A percentile compares a stretch with the other conserved stretches of the same genome.
These are phyloP conservation scores for Parazoanthus darwini DNA, from an alignment of 92 coral and sea anemone genomes.

Conservation along the genomic window DNA sequence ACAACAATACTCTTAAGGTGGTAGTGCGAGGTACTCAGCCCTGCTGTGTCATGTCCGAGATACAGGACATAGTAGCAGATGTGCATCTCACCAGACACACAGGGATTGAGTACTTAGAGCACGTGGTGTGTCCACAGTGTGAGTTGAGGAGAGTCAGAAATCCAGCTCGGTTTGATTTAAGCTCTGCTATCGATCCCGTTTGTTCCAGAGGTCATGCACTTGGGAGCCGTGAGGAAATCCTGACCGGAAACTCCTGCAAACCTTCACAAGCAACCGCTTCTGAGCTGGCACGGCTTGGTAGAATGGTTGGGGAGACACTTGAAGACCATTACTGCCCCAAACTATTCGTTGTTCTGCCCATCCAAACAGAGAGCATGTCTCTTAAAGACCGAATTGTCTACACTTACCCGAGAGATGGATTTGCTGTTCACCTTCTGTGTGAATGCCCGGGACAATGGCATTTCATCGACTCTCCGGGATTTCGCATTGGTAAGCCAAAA, in stretches of 20 bases:
- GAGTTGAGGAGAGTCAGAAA: constrained; percentile 9
- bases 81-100: background rate
- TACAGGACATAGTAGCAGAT: constrained; percentile 14
- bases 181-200: background rate
- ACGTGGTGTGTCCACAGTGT: constrained; percentile 39
- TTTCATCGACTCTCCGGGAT: constrained; percentile 31
- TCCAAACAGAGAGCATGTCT: constrained; percentile 25
- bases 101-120: background rate
- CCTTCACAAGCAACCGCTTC: constrained; percentile 14
- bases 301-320: constrained; percentile 28
- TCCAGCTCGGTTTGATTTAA: constrained; percentile 21
- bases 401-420: constrained; percentile 42
- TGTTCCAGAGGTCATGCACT: constrained; percentile 27
- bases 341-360: constrained; percentile 28
- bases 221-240: background rate
- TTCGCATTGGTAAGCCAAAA: constrained; percentile 31
- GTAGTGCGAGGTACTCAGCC: constrained; percentile 28
- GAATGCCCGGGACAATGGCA: constrained; percentile 44
- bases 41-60: constrained; percentile 37
- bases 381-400: constrained; percentile 38
- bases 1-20: constrained; percentile 23
- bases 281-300: constrained; percentile 14
- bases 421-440: constrained; percentile 41
- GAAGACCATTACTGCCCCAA: constrained; percentile 42
- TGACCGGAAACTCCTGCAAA: constrained; percentile 26